These are phyloP conservation scores for Drosophila merina DNA, from an alignment of 2,888 invertebrate species.

Conservation along the genomic window DNA sequence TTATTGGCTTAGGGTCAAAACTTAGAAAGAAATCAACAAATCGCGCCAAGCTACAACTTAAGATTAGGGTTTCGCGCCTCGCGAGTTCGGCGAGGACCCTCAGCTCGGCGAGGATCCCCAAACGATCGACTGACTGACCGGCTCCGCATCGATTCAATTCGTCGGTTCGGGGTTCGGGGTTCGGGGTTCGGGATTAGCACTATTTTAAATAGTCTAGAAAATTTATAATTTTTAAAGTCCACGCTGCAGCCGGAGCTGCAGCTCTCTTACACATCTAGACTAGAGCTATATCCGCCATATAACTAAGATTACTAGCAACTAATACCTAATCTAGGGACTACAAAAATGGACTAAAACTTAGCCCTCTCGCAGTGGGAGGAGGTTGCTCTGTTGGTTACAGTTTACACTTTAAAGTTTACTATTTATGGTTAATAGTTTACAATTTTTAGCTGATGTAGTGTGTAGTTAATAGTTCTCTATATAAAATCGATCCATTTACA, in stretches of 20 bases:
- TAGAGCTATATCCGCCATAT: constrained; percentile 35
- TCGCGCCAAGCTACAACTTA: constrained; percentile 59
- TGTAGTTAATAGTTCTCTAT: constrained; percentile 35
- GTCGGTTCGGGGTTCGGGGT: neutral
- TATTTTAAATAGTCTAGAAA: constrained; percentile 75
- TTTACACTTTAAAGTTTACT: constrained; percentile 28
- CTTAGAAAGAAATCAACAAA: constrained; percentile 78
- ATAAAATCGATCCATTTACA: constrained; percentile 84
- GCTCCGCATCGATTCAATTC: neutral
- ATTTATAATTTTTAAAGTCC: constrained; percentile 77
- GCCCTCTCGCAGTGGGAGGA: constrained; percentile 36
- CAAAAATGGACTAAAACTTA: constrained; percentile 38
- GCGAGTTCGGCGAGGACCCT: neutral
- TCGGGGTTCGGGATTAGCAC: constrained; percentile 32
- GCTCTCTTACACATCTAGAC: constrained; percentile 61
- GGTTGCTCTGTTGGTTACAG: constrained; percentile 38
- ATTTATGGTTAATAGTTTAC: constrained; percentile 13
- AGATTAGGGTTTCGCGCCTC: constrained; percentile 24
- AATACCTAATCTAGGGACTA: constrained; percentile 29
- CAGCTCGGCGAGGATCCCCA: no score
- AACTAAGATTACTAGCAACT: constrained; percentile 16
- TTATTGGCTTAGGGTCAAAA: constrained; percentile 53
- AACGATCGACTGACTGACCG: neutral
- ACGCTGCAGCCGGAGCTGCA: constrained; percentile 54
- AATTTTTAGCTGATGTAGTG: constrained; percentile 1